Base-by-base conservation (phyloP, 2,113 vertebrate genomes). In the Hoplias malabaricus region DNA sequence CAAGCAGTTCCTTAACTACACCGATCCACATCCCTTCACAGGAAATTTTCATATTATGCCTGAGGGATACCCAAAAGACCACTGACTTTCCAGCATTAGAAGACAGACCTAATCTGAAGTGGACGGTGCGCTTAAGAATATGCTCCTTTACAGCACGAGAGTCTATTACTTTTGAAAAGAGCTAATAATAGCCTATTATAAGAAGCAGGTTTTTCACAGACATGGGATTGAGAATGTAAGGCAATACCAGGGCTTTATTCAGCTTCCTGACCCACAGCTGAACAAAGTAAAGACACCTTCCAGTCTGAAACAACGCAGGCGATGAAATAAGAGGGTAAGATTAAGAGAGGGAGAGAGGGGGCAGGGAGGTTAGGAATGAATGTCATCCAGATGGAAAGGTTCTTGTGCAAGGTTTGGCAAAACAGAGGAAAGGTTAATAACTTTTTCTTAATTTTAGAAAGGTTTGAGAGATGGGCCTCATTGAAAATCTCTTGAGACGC, bases 401-500 rank as follows among this genome's bases (percentile, higher is more conserved):
- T 71, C 71, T 83, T 81, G 36, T 62, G 50, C 13, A 85, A 65
- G 40, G 79, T 69, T 73, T 75, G 59, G 80, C 79, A 69, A 74
- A 59, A 71, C 68, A 57, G 73, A 61, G 54, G 46, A 69, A 70
- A 76, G 83, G 77, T 85, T 85, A 88, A 85, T 86, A 82, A 74
- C 81, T 57, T 75, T 54, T 69, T 40, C 38, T 54, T 5, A 54
- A 70, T 42, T 75, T 69, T 77, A 62, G 2, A 68, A 61, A 69
- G 48, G 77, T 61, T 12, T 48, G 86, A 82, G 79, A 82, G 75
- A 81, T 76, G 76, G 84, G 82, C 56, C 70, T 83, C 81, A 82
- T 80, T 69, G 82, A 27, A 33, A 74, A 89, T 66, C 78, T 86
- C 83, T 56, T 62, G 84, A 87, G 75, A 82, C 85, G 89, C 71